These are phyloP conservation scores for Terrapene triunguis DNA, from an alignment of 2,113 vertebrate species.

Conservation along the genomic window DNA sequence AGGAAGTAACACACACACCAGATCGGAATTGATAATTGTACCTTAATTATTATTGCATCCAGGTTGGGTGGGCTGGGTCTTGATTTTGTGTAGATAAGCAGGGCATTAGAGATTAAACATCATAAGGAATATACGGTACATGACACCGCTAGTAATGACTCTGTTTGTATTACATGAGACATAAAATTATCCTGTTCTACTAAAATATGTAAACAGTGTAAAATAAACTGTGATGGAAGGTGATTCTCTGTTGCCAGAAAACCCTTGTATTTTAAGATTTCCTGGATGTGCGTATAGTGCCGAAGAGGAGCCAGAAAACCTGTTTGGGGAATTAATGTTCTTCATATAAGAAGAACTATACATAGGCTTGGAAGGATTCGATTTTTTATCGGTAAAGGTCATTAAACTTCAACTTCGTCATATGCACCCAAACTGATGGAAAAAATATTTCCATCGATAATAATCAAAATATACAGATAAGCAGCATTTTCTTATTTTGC, in stretches of 20 bases:
- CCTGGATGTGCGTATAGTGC: background rate
- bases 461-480: background rate
- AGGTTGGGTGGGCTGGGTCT: background rate
- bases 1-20: background rate
- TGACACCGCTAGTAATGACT: conserved; percentile 23
- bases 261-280: background rate
- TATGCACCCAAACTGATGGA: too few relatives aligned
- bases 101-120: background rate
- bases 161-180: background rate
- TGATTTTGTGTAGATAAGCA: background rate
- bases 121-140: conserved; percentile 27
- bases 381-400: background rate
- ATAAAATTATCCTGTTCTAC: background rate
- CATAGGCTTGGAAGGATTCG: background rate
- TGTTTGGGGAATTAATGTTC: background rate
- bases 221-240: background rate
- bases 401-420: background rate
- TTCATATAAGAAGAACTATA: background rate
- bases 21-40: background rate
- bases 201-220: background rate
- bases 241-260: background rate
- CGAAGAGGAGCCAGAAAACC: background rate
- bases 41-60: background rate
- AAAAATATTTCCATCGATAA: background rate
- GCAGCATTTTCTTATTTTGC: background rate